Evolutionary conservation across 2,888 invertebrate species (phyloP), one percentile per base, ranked within the genome.

Genomic region (Elmis aenea): DNA sequence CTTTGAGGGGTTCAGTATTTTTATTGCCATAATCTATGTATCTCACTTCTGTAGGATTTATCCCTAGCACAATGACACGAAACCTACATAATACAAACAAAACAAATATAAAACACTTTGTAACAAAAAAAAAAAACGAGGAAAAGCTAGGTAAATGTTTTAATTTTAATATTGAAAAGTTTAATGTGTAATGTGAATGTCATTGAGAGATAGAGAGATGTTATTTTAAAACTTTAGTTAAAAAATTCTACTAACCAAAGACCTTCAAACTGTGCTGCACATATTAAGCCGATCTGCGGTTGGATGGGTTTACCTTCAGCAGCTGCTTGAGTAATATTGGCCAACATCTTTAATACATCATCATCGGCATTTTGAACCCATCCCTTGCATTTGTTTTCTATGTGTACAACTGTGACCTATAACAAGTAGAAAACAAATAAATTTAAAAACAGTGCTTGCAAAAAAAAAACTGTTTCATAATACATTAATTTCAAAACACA

Each of bases 21-120:
- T 39, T 30, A 39, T 59, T 60, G 3, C 62, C 62, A 42, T 52
- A 61, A 40, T 62, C 62, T 2, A 62, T 33, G 21, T 55, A 57
- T 10, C 48, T 44, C 2, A 61, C 58, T 26, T 33, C 48, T 4
- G 52, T 16, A 1, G 56, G 57, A 5, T 38, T 39, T n/a, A 36
- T 33, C 23, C 37, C 32, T 10, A 49, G 26, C 13, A 57, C 45
- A n/a, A 44, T 23, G 13, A 50, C 53, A 31, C 62, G 43, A 35
- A 42, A 57, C 61, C 61, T 59, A 38, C 3, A 28, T 8, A 29
- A 11, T 5, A 33, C 5, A 21, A n/a, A n/a, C n/a, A n/a, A n/a
- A n/a, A n/a, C n/a, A n/a, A n/a, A n/a, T n/a, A n/a, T n/a, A n/a
- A n/a, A n/a, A n/a, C n/a, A n/a, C n/a, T n/a, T n/a, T n/a, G n/a